A percentile compares a stretch with the other conserved stretches of the same genome.
phyloP scores from a whole-genome alignment of 30 jellyfish, hydroid and myxozoan genomes.

The Cassiopea andromeda region DNA sequence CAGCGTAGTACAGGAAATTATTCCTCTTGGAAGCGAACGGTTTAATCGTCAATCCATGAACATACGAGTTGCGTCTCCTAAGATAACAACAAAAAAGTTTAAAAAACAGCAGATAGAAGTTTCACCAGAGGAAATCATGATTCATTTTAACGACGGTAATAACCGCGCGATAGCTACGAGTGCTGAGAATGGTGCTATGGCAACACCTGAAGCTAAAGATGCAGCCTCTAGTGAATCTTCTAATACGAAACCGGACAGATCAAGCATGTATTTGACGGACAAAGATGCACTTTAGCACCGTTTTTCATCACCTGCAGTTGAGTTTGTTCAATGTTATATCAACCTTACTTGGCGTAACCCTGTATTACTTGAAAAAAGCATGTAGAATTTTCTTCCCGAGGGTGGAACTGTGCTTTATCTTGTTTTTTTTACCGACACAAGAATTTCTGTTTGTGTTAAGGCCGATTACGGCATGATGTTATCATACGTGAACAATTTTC shows the following conservation, averaged over 20 bases:
- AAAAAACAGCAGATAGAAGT: constrained; percentile 40
- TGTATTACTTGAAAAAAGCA: too few relatives aligned
- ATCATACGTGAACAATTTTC: too few relatives aligned
- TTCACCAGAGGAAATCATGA: constrained; percentile 35
- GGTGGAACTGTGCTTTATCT: too few relatives aligned
- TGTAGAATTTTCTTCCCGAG: too few relatives aligned
- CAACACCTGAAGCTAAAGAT: neutral
- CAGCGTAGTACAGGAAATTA: constrained; percentile 51
- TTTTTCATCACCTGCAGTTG: neutral
- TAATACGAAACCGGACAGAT: constrained; percentile 2
- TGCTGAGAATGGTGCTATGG: neutral
- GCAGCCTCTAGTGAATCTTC: neutral
- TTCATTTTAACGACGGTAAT: constrained; percentile 23
- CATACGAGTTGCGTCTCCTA: constrained; percentile 57
- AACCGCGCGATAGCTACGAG: neutral
- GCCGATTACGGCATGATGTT: too few relatives aligned
- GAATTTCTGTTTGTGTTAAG: too few relatives aligned
- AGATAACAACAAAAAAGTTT: constrained; percentile 26
- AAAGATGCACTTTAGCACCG: neutral
- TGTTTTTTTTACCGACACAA: too few relatives aligned
- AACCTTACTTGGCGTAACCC: too few relatives aligned
- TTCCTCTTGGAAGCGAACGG: constrained; percentile 62
- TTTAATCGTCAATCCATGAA: constrained; percentile 38
- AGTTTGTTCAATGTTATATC: neutral
- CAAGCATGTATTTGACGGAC: constrained; percentile 6